phyloP scores from a whole-genome alignment of 2,888 invertebrate genomes.

The Rugalucina vietnamica region DNA sequence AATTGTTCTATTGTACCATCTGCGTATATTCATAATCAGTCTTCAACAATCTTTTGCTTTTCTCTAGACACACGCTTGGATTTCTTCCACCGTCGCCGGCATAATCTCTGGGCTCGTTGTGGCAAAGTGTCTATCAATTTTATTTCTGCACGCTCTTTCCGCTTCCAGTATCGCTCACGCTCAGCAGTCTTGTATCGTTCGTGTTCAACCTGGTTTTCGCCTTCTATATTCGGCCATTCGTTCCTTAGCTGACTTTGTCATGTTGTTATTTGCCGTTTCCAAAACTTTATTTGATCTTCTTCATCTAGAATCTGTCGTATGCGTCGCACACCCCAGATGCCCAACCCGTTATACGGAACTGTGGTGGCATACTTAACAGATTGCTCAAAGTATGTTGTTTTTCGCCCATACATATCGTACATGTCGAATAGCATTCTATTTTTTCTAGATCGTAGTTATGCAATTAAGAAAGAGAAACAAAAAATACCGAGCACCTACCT shows the following conservation, averaged over 20 bases:
- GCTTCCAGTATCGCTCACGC: slow-evolving; percentile 4
- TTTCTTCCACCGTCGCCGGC: not conserved
- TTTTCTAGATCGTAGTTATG: not conserved
- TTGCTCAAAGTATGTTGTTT: not conserved
- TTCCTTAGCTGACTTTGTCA: slow-evolving; percentile 27
- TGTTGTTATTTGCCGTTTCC: not conserved
- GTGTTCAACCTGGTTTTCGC: not conserved
- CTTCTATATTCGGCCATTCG: slow-evolving; percentile 14
- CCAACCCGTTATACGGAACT: slow-evolving; percentile 7
- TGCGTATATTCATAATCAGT: too few species aligned
- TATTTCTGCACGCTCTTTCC: not conserved
- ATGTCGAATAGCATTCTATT: not conserved
- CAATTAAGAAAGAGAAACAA: too few species aligned
- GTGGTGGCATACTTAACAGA: slow-evolving; percentile 9
- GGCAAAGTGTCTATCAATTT: not conserved
- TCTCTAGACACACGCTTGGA: not conserved
- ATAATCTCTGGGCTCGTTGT: not conserved
- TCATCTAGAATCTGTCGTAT: not conserved
- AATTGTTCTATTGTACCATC: too few species aligned
- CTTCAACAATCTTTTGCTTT: not conserved
- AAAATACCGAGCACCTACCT: too few species aligned
- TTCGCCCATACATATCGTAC: not conserved
- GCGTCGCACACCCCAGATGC: slow-evolving; percentile 17
- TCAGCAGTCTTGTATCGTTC: slow-evolving; percentile 22
- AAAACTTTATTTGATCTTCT: slow-evolving; percentile 17